These are phyloP conservation scores for Aulostomus chinensis DNA, from an alignment of 2,797 vertebrate genomes.

Conservation along the genomic window DNA sequence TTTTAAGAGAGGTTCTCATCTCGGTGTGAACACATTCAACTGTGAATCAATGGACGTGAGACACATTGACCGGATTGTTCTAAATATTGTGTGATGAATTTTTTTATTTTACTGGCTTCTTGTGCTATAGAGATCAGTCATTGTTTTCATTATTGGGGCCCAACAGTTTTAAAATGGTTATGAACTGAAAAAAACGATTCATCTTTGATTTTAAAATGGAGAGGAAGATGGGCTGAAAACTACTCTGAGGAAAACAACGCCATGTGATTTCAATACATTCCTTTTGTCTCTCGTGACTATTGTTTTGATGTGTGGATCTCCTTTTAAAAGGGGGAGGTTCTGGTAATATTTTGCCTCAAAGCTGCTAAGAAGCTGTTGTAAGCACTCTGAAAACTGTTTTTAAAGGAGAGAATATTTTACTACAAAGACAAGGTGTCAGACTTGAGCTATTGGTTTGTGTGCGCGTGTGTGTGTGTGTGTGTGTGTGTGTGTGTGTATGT, in stretches of 20 bases:
- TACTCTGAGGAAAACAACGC: slow-evolving; percentile 16
- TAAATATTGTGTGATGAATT: no score
- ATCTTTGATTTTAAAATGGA: no score
- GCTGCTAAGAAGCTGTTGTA: slow-evolving; percentile 51
- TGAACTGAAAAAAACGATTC: not conserved
- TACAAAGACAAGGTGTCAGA: slow-evolving; percentile 24
- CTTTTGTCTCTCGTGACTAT: slow-evolving; percentile 32
- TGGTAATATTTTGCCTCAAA: slow-evolving; percentile 42
- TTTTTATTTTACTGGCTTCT: not conserved
- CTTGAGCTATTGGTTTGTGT: slow-evolving; percentile 21
- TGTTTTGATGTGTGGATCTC: slow-evolving; percentile 18
- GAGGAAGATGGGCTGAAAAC: not conserved
- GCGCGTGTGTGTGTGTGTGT: slow-evolving; percentile 22
- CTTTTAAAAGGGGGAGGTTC: slow-evolving; percentile 26
- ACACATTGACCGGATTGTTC: no score
- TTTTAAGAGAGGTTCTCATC: no score
- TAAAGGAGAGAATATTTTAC: slow-evolving; percentile 44
- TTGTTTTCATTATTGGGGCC: no score
- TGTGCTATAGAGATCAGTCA: no score
- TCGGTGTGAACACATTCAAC: slow-evolving; percentile 1
- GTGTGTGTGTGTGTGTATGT: slow-evolving; percentile 25
- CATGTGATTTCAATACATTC: slow-evolving; percentile 67
- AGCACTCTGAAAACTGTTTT: slow-evolving; percentile 21
- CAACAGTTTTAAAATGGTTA: no score
- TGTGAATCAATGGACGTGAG: no score